Percentiles rank a stretch among this genome's conserved stretches.
phyloP scores from a whole-genome alignment of 2,113 vertebrate genomes.

The Martes martes region DNA sequence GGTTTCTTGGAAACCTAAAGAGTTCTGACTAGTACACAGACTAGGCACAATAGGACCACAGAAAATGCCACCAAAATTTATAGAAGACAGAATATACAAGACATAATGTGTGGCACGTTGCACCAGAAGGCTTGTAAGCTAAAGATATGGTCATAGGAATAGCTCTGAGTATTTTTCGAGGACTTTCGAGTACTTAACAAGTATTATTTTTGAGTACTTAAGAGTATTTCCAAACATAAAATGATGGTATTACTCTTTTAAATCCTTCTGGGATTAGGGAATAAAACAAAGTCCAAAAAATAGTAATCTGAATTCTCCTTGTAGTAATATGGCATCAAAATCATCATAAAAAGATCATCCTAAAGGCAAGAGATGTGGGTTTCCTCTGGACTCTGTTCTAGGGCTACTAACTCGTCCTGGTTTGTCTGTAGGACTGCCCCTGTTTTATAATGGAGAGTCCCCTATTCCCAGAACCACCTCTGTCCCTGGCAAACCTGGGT shows the following conservation, averaged over 20 bases:
- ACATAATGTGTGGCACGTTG: fast-evolving
- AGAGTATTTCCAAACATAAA: neutral
- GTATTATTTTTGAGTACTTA: neutral
- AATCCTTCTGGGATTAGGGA: neutral
- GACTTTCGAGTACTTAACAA: neutral
- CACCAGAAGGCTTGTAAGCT: neutral
- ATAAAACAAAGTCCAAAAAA: neutral
- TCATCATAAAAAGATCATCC: neutral
- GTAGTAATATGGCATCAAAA: neutral
- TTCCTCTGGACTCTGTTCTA: neutral
- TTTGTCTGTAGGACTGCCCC: neutral
- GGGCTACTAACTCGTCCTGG: neutral
- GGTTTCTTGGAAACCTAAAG: neutral
- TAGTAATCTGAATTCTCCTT: neutral
- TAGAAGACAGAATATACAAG: neutral
- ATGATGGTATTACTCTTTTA: neutral
- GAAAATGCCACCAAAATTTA: neutral
- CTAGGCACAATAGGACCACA: neutral
- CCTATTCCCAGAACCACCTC: neutral
- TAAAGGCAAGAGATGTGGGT: neutral
- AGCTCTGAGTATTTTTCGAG: neutral
- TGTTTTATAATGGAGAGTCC: neutral
- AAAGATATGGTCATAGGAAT: neutral
- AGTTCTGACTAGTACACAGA: neutral
- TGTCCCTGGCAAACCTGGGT: neutral